Evolutionary conservation across 2,797 vertebrate species (phyloP).

Genomic region (Molothrus aeneus): DNA sequence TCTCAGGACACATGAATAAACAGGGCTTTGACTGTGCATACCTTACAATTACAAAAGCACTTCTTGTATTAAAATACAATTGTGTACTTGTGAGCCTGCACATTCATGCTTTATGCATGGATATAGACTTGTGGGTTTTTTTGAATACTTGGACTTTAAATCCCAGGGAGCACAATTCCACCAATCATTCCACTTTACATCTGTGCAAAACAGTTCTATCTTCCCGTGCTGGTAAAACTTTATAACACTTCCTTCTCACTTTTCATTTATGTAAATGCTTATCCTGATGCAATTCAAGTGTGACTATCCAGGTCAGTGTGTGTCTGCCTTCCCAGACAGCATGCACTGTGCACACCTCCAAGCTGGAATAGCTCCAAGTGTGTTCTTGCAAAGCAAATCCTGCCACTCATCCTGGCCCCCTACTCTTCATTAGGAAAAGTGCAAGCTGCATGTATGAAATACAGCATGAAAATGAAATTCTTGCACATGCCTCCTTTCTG

Average conservation of each 20-base stretch:
- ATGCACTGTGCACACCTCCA: not conserved
- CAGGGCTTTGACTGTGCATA: not conserved
- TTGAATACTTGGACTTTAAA: not conserved
- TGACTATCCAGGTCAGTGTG: not conserved
- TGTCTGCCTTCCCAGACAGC: not conserved
- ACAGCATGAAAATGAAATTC: not conserved
- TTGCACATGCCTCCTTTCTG: not conserved
- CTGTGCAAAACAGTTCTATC: not conserved
- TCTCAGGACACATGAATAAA: not conserved
- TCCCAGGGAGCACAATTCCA: not conserved
- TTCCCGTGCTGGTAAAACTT: not conserved
- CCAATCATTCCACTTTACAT: not conserved
- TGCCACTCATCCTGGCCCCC: not conserved
- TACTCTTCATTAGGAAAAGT: not conserved
- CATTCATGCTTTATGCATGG: not conserved
- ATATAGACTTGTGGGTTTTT: not conserved
- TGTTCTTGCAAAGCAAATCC: not conserved
- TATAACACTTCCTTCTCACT: not conserved
- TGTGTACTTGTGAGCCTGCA: not conserved
- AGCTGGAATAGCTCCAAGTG: not conserved
- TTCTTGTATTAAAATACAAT: not conserved
- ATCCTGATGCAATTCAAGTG: not conserved
- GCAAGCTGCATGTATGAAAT: not conserved
- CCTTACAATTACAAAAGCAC: not conserved
- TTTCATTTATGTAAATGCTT: not conserved